Evolutionary conservation across 2,113 vertebrate genomes (phyloP), one percentile per base, ranked within the genome.

Genomic region (Meles meles): DNA sequence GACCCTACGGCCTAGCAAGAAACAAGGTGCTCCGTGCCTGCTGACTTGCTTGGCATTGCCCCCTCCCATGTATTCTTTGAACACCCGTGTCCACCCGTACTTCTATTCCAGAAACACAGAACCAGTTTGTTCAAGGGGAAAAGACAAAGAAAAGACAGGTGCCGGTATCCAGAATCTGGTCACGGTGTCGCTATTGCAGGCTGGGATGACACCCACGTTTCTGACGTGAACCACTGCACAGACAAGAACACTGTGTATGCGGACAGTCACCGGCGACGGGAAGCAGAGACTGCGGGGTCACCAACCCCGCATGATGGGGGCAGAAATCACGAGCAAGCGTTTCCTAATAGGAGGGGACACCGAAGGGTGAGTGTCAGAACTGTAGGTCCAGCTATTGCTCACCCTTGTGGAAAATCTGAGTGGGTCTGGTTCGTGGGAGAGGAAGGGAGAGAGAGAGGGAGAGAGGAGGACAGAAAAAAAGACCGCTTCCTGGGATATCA

Each of bases 41-140:
- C n/a, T 47, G 25, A 65, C 55, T 12, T 57, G 47, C 13, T 42
- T 1, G 17, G 65, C 20, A 3, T 29, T 52, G 37, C 25, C 59
- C 15, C 23, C 0, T 2, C 10, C 23, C 2, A 29, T 14, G 47
- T 7, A 7, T 3, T 6, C 39, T 18, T 0, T 49, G 37, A 71
- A 80, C 31, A 67, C 7, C n/a, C 9, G 0, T 27, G 11, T 37
- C 44, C 47, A 42, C 20, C 18, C 55, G 76, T 20, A 72, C 18
- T 69, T 25, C 34, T 12, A 29, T 17, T 21, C 55, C 55, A 81
- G 23, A 59, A 81, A 59, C 23, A n/a, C 3, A 59, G 49, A 81
- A 39, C 15, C 29, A 27, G 5, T 23, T 42, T 9, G 18, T 79
- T 71, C 15, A 29, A 44, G 72, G 25, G 29, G 44, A n/a, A 47